These are phyloP conservation scores for Typhlichthys subterraneus DNA, from an alignment of 2,797 vertebrate genomes.

Conservation along the genomic window DNA sequence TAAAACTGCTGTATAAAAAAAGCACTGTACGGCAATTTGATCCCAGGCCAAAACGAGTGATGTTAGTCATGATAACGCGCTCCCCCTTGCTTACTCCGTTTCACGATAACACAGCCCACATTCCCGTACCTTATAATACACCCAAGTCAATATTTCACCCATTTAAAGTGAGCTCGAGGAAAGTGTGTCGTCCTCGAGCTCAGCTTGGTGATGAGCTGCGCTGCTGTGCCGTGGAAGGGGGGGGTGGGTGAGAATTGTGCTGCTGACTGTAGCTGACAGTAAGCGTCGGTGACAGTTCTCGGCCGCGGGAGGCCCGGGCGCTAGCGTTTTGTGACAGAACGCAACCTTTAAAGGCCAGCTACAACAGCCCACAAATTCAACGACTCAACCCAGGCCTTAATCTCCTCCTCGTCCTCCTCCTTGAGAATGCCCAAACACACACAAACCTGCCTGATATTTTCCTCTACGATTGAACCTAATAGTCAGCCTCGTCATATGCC, in stretches of 20 bases:
- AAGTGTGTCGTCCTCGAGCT: too few species aligned
- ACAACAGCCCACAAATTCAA: slow-evolving; percentile 65
- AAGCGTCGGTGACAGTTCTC: slow-evolving; percentile 74
- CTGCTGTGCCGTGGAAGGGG: background rate
- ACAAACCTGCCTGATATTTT: slow-evolving; percentile 16
- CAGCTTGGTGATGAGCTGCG: background rate
- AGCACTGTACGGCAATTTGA: too few species aligned
- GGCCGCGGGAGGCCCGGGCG: slow-evolving; percentile 73
- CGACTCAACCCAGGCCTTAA: slow-evolving; percentile 35
- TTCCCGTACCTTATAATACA: too few species aligned
- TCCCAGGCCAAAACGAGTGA: too few species aligned
- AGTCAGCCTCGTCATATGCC: background rate
- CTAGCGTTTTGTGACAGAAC: slow-evolving; percentile 81
- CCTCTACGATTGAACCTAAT: background rate
- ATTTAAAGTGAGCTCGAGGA: too few species aligned
- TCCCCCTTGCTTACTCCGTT: too few species aligned
- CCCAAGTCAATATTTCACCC: too few species aligned
- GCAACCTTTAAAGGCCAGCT: slow-evolving; percentile 85
- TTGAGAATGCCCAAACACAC: slow-evolving; percentile 42
- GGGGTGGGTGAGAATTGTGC: slow-evolving; percentile 35
- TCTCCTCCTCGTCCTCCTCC: slow-evolving; percentile 33
- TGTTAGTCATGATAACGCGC: too few species aligned
- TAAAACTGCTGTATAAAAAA: too few species aligned
- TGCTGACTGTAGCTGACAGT: slow-evolving; percentile 71
- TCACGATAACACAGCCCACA: too few species aligned